Conservation (phyloP, 2,113 vertebrate species). For the Gymnorhina tibicen region DNA sequence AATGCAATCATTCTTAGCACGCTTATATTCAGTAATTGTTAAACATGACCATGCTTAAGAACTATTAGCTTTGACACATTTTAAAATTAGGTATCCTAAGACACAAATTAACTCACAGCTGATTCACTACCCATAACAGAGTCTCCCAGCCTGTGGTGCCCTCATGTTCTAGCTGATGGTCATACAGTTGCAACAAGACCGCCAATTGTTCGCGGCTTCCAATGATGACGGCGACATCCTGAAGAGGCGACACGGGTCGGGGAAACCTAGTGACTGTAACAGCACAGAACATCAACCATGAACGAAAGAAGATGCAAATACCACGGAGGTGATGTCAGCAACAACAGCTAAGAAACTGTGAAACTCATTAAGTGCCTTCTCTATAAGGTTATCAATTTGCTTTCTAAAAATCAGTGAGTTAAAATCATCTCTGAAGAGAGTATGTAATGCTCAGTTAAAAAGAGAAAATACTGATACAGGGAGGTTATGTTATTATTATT, state of each 20-base stretch:
- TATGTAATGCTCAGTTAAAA: not conserved
- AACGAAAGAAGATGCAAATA: not conserved
- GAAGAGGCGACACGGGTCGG: constrained; percentile 89
- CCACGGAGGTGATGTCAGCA: not conserved
- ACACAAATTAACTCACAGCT: constrained; percentile 82
- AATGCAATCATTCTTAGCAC: not conserved
- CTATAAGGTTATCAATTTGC: not conserved
- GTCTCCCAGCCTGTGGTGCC: constrained; percentile 97
- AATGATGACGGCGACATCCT: constrained; percentile 92
- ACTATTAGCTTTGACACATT: not conserved
- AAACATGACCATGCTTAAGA: not conserved
- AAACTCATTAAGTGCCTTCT: not conserved
- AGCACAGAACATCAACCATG: not conserved
- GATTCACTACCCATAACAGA: constrained; percentile 97
- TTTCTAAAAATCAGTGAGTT: not conserved
- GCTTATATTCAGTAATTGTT: not conserved
- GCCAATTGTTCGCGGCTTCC: constrained; percentile 91
- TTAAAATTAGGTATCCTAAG: not conserved
- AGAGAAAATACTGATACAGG: rapidly evolving
- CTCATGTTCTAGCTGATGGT: constrained; percentile 93
- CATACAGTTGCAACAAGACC: constrained; percentile 86
- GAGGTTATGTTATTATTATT: not conserved
- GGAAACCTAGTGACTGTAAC: constrained; percentile 92
- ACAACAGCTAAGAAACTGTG: not conserved
- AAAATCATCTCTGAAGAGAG: not conserved